Base-by-base conservation (phyloP, 2,888 invertebrate species). In the Plemyria rubiginata region DNA sequence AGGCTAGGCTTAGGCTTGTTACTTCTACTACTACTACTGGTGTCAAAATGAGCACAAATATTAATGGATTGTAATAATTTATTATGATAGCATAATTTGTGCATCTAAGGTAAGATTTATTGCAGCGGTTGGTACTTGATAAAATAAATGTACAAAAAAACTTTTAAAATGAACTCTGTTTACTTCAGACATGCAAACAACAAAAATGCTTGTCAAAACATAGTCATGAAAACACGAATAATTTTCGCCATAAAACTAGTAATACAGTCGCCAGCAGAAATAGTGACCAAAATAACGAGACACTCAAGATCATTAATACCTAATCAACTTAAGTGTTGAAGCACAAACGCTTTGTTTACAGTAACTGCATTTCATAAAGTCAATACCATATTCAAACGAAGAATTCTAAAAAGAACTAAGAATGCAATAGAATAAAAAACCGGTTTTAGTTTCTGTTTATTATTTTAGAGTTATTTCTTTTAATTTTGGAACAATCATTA, bases 161-260 rank as follows among this genome's bases (percentile, higher is more conserved):
- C 16, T 32, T 29, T 13, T 49, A 49, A 49, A 49, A 13, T 13
- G 32, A 8, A 12, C 36, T 38, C 11, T 38, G 36, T 38, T 38
- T 32, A 50, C 36, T 50, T 32, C 15, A 52, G 28, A n/a, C 51
- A 15, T 46, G 22, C 43, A 32, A 51, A 45, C 38, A 52, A 61
- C 61, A 56, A 51, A 54, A 58, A 48, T 45, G 41, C 36, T 38
- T 62, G 57, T 61, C 29, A 54, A 43, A 49, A 49, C 29, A 41
- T 28, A n/a, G 32, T 43, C 57, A 36, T 51, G 57, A 57, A 57
- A 57, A 41, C 22, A 56, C 16, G 36, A 54, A 51, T 51, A 41
- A n/a, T 51, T 51, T 49, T 51, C 22, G 51, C 57, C 4, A 43
- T 57, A 57, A 57, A 56, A 32, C 12, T 15, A 46, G 54, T 32